A percentile compares a stretch with the other conserved stretches of the same genome.
phyloP scores from a whole-genome alignment of 2,888 invertebrate species.

The Microctonus aethiopoides region DNA sequence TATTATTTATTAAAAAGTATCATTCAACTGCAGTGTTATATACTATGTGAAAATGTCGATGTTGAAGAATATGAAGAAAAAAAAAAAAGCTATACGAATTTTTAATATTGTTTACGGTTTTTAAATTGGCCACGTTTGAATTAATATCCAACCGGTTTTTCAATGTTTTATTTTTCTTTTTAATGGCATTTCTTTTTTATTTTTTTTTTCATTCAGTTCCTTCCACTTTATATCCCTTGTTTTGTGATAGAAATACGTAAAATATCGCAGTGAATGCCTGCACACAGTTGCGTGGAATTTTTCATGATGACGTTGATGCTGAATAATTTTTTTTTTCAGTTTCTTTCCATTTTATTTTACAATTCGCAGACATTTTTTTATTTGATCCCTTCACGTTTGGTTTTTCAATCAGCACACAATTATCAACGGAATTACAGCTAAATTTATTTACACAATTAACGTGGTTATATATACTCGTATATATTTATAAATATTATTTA shows the following conservation, averaged over 20 bases:
- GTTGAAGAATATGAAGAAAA: no score
- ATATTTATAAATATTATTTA: not conserved
- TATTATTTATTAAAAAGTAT: not conserved
- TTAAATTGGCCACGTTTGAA: not conserved
- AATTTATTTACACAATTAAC: not conserved
- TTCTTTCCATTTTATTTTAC: no score
- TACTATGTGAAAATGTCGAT: not conserved
- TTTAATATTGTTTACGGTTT: not conserved
- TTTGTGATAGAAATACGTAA: not conserved
- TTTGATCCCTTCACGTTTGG: not conserved
- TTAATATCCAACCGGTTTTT: not conserved
- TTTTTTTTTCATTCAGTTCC: not conserved
- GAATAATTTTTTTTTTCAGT: not conserved
- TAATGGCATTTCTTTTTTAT: no score
- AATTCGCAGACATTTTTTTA: no score
- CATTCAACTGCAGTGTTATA: not conserved
- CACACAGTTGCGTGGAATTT: not conserved
- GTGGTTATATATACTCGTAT: not conserved
- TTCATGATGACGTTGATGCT: not conserved
- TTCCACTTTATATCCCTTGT: not conserved
- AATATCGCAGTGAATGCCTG: not conserved
- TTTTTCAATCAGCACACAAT: not conserved
- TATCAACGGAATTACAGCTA: not conserved
- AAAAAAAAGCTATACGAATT: not conserved
- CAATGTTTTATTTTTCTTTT: not conserved